Conservation (phyloP, 2,888 invertebrate species). For the Gari tellinella region DNA sequence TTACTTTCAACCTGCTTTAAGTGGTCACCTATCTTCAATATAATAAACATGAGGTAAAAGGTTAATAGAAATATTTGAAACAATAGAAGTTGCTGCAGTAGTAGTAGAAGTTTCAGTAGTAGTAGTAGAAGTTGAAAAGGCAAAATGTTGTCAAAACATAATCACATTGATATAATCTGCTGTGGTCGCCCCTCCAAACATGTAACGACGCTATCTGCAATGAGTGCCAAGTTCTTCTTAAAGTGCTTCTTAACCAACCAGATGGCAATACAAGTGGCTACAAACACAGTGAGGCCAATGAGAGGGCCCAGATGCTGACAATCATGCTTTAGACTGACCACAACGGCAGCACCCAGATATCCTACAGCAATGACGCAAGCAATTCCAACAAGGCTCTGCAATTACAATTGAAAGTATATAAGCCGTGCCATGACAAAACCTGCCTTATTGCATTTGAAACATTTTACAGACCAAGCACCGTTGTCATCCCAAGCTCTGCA, state of each 20-base stretch:
- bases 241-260: conserved; percentile 53
- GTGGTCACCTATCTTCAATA: too few species aligned
- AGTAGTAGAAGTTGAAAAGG: too few species aligned
- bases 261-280: conserved; percentile 38
- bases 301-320: conserved; percentile 62
- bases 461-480: too few species aligned
- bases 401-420: too few species aligned
- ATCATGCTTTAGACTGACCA: conserved; percentile 41
- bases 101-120: too few species aligned
- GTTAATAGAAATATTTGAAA: too few species aligned
- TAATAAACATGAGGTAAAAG: too few species aligned
- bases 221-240: conserved; percentile 39
- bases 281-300: conserved; percentile 60
- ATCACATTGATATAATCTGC: conserved; percentile 56
- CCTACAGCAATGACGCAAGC: conserved; percentile 25
- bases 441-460: too few species aligned
- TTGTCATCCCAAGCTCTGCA: too few species aligned
- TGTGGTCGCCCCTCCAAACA: conserved; percentile 24
- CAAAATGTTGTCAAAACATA: conserved; percentile 2
- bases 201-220: conserved; percentile 20
- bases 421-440: too few species aligned
- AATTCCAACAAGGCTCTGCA: conserved; percentile 14
- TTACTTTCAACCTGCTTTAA: too few species aligned
- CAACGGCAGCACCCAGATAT: conserved; percentile 68
- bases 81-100: too few species aligned